Base-by-base conservation (phyloP, 2,797 vertebrate species). In the Artibeus jamaicensis region DNA sequence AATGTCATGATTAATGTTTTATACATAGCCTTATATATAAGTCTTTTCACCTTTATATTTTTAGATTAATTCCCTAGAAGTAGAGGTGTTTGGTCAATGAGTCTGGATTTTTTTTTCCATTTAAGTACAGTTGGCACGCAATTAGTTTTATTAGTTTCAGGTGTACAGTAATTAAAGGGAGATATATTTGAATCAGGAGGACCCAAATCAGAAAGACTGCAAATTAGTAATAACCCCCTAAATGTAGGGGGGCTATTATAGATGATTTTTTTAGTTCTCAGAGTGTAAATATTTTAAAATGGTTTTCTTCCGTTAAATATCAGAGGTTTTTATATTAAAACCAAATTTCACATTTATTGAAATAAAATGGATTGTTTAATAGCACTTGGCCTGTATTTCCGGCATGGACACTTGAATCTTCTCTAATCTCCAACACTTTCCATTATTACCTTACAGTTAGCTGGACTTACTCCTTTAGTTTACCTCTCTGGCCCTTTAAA, bases 221-320 rank as follows among this genome's bases (percentile, higher is more conserved):
- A 82, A 65, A 77, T 93, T 65, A 34, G 29, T 53, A 50, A 67
- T 10, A 16, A 86, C 32, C 5, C 55, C 44, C 19, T 68, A 42
- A 44, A 71, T 21, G 1, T 50, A 71, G n/a, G n/a, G n/a, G n/a
- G n/a, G n/a, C n/a, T n/a, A n/a, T n/a, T n/a, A n/a, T 4, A 68
- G 32, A 55, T 67, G 37, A 12, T 26, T 59, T 34, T 62, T 93
- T 55, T 21, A 68, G 32, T 29, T 5, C 4, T 84, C 9, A 78
- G 1, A 44, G 53, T 91, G 86, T 39, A 86, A 84, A 91, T 18
- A 83, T 68, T 68, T 90, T 21, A 92, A 59, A 34, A 65, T 73
- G 91, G 24, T 78, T 86, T 86, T 91, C 29, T 50, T 73, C 83
- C 85, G 85, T 77, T 78, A 94, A 73, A 88, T 83, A 70, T 19